phyloP scores from a whole-genome alignment of 2,113 vertebrate genomes.

The Malurus alboscapulatus region DNA sequence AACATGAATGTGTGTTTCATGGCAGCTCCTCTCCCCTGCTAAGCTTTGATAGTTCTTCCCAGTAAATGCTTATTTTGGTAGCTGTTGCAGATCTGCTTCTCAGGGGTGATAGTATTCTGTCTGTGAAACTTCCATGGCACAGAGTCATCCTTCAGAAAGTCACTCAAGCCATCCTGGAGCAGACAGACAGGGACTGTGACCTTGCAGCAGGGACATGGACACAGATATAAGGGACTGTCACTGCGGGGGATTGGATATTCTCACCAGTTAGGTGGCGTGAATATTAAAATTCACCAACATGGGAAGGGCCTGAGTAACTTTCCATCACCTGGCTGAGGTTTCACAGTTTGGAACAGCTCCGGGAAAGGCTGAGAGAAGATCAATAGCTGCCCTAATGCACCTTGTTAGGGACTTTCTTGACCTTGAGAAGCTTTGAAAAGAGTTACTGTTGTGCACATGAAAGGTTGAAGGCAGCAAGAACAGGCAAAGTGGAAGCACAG shows the following conservation, averaged over 20 bases:
- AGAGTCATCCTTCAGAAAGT: not conserved
- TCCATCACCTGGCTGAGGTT: not conserved
- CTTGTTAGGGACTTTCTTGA: conserved; percentile 16
- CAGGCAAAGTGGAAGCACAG: not conserved
- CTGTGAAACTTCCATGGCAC: accelerated
- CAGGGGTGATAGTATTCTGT: not conserved
- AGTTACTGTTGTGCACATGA: not conserved
- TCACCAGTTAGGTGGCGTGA: not conserved
- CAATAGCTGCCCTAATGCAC: not conserved
- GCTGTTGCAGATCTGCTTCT: not conserved
- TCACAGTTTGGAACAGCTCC: not conserved
- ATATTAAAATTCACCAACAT: not conserved
- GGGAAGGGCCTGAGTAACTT: conserved; percentile 29
- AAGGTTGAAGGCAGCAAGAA: conserved; percentile 12
- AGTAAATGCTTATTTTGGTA: not conserved
- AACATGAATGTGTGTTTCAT: not conserved
- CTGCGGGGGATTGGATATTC: not conserved
- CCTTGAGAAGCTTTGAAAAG: conserved; percentile 36
- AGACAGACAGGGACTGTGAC: not conserved
- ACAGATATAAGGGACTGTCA: accelerated
- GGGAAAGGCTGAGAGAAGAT: conserved; percentile 24
- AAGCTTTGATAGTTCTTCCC: not conserved
- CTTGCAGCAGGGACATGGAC: not conserved
- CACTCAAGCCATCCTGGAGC: accelerated
- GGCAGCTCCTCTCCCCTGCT: not conserved